These are phyloP conservation scores for Rhea pennata DNA, from an alignment of 2,113 vertebrate genomes.

Conservation along the genomic window DNA sequence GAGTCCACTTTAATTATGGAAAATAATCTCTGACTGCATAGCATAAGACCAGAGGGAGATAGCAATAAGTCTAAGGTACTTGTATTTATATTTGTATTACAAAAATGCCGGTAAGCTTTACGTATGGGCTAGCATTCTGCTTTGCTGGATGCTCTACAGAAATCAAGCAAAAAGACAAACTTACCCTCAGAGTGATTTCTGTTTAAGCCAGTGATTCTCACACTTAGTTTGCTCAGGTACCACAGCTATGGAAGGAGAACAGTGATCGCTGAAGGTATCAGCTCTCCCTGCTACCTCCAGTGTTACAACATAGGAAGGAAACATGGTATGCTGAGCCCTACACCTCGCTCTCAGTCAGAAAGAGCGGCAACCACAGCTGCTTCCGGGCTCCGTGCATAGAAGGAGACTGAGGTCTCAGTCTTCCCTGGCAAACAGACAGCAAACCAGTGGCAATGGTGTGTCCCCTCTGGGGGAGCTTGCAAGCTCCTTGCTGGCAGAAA, in stretches of 20 bases:
- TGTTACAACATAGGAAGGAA: no score
- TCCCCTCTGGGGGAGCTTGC: neutral
- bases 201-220: neutral
- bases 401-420: neutral
- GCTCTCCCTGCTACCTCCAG: neutral
- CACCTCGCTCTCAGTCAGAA: neutral
- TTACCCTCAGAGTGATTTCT: neutral
- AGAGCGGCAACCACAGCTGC: neutral
- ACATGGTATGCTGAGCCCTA: neutral
- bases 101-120: conserved; percentile 36
- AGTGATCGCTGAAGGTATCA: neutral
- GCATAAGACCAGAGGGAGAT: neutral
- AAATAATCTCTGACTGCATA: neutral
- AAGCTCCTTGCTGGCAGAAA: neutral
- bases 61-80: neutral
- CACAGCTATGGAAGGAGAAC: neutral
- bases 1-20: neutral
- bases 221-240: neutral
- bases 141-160: neutral
- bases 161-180: neutral
- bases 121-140: neutral
- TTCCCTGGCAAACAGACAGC: neutral
- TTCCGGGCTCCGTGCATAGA: neutral
- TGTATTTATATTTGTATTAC: neutral
- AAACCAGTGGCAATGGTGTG: rapidly evolving